Evolutionary conservation across 2,797 vertebrate genomes (phyloP).

Genomic region (Salmo trutta): DNA sequence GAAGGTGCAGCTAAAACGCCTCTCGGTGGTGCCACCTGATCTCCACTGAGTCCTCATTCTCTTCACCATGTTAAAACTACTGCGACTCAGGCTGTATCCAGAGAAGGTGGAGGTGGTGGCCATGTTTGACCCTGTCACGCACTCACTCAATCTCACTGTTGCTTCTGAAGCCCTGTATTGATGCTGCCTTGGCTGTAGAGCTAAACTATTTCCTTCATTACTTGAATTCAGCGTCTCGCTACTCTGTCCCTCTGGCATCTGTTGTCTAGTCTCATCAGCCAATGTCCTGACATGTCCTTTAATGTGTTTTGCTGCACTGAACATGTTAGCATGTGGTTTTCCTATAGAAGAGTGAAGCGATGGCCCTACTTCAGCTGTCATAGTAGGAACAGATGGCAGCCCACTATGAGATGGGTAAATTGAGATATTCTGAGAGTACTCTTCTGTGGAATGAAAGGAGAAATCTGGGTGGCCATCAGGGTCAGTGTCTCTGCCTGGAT

Average conservation of each 20-base stretch:
- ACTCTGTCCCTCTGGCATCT: slow-evolving; percentile 17
- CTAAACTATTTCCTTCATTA: background rate
- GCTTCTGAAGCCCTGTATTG: slow-evolving; percentile 18
- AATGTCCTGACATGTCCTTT: slow-evolving; percentile 40
- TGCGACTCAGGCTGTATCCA: slow-evolving; percentile 26
- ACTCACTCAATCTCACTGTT: background rate
- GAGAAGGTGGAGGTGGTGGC: slow-evolving; percentile 12
- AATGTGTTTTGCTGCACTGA: slow-evolving; percentile 1
- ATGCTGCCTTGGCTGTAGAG: slow-evolving; percentile 19
- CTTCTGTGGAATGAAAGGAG: slow-evolving; percentile 11
- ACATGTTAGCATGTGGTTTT: slow-evolving; percentile 21
- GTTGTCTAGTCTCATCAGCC: slow-evolving; percentile 28
- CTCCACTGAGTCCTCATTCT: slow-evolving; percentile 62
- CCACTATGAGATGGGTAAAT: slow-evolving; percentile 25
- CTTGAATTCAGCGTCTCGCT: slow-evolving; percentile 11
- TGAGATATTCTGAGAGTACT: slow-evolving; percentile 16
- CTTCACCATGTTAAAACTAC: slow-evolving; percentile 39
- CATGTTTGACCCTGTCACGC: background rate
- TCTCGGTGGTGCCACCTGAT: slow-evolving; percentile 52
- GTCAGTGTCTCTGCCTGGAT: slow-evolving; percentile 8
- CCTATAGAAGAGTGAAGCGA: slow-evolving; percentile 18
- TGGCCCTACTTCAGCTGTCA: slow-evolving; percentile 10
- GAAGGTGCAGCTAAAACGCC: slow-evolving; percentile 69
- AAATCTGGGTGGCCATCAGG: slow-evolving; percentile 4
- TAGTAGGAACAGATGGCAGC: background rate